Conservation (phyloP, 2,888 invertebrate species). For the Helobdella robusta region DNA sequence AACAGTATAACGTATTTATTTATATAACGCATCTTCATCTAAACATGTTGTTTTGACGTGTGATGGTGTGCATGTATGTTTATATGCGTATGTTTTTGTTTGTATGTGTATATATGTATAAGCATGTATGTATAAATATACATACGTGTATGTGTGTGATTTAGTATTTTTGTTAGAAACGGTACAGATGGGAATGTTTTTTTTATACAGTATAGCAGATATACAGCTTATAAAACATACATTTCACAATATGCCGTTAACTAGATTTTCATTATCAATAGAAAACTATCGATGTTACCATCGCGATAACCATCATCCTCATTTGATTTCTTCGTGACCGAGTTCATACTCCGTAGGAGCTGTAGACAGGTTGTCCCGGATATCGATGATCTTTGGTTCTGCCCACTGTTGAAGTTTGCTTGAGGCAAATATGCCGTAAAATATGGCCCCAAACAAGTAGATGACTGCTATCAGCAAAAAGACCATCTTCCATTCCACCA, state of each 20-base stretch:
- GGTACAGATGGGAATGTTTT: not conserved
- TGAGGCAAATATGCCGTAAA: conserved; percentile 72
- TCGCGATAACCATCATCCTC: too few relatives aligned
- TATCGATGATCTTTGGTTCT: conserved; percentile 40
- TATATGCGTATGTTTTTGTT: not conserved
- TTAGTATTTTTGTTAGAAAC: not conserved
- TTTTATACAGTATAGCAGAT: too few relatives aligned
- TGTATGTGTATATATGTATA: conserved; percentile 2
- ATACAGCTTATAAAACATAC: too few relatives aligned
- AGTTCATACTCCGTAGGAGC: too few relatives aligned
- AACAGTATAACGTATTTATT: too few relatives aligned
- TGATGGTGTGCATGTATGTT: not conserved
- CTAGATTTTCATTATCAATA: too few relatives aligned
- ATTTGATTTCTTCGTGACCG: too few relatives aligned
- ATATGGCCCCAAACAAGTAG: conserved; percentile 70
- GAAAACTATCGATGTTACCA: too few relatives aligned
- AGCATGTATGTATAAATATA: not conserved
- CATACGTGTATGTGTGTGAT: not conserved
- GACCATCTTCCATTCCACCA: conserved; percentile 70
- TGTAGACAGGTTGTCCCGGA: conserved; percentile 36
- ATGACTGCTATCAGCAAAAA: conserved; percentile 75
- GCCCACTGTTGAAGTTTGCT: conserved; percentile 74
- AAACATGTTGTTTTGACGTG: too few relatives aligned
- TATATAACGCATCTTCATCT: too few relatives aligned
- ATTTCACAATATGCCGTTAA: too few relatives aligned